A percentile compares a stretch with the other conserved stretches of the same genome.
These are phyloP conservation scores for Rhizomys pruinosus DNA, from an alignment of 2,113 vertebrate genomes.

Conservation along the genomic window DNA sequence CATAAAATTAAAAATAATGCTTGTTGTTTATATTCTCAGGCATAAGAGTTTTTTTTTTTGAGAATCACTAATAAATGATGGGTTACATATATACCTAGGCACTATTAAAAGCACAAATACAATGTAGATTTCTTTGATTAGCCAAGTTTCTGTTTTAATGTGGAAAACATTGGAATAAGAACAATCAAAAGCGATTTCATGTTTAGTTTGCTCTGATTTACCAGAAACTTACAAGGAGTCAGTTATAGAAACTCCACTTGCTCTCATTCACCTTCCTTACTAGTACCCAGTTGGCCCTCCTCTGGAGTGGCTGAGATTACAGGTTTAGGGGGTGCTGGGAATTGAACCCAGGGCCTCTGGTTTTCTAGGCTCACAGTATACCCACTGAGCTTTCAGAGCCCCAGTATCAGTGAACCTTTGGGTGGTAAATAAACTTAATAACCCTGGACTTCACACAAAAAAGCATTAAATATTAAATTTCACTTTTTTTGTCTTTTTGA, in stretches of 20 bases:
- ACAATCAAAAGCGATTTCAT: background rate
- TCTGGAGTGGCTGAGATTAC: background rate
- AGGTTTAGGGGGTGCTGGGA: background rate
- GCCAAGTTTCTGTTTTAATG: background rate
- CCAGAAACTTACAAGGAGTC: background rate
- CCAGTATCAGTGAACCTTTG: background rate
- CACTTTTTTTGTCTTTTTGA: too few species aligned
- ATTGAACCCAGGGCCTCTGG: background rate
- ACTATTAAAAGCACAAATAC: background rate
- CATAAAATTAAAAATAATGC: background rate
- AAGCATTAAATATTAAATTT: conserved; percentile 2
- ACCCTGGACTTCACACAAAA: background rate
- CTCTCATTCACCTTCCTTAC: too few species aligned
- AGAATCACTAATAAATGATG: background rate
- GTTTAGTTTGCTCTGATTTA: background rate
- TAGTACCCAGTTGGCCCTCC: background rate
- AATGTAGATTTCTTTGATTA: background rate
- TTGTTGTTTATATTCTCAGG: background rate
- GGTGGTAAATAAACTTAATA: background rate
- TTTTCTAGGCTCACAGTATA: background rate
- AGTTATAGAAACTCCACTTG: too few species aligned
- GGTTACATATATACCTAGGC: background rate
- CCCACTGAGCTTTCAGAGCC: background rate
- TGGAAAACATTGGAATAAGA: background rate
- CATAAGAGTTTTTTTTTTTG: background rate